These are phyloP conservation scores for Styela plicata DNA, from an alignment of 23 tunicate species.

Conservation along the genomic window DNA sequence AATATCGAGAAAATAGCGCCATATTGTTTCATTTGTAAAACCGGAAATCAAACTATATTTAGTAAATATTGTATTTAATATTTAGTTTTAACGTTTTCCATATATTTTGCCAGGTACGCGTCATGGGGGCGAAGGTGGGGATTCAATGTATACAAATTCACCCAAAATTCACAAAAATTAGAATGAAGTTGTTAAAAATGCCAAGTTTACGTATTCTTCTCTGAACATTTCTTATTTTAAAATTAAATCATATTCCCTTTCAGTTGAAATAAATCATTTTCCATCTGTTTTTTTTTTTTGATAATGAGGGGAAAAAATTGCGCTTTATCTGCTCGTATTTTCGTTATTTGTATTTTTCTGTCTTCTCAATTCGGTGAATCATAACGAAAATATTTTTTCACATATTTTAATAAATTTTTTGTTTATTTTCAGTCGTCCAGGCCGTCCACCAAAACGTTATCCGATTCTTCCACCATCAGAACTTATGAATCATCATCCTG, in stretches of 20 bases:
- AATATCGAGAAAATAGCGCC: not conserved
- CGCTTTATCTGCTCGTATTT: not conserved
- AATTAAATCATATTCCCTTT: too few species aligned
- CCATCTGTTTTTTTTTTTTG: not conserved
- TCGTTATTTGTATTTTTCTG: not conserved
- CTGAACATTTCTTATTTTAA: too few species aligned
- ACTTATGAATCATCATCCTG: constrained; percentile 75
- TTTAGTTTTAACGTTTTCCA: too few species aligned
- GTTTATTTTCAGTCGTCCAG: constrained; percentile 86
- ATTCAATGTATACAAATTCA: too few species aligned
- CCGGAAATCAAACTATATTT: too few species aligned
- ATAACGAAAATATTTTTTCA: not conserved
- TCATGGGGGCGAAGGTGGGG: too few species aligned
- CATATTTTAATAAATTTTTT: too few species aligned
- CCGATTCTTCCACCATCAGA: constrained; percentile 88
- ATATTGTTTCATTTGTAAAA: not conserved
- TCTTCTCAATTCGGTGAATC: not conserved
- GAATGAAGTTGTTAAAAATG: too few species aligned
- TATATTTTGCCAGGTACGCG: too few species aligned
- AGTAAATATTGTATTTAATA: too few species aligned
- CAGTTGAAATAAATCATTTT: not conserved
- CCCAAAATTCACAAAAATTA: too few species aligned
- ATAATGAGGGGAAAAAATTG: not conserved
- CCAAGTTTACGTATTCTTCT: too few species aligned
- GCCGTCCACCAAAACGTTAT: constrained; percentile 95